Evolutionary conservation across 2,113 vertebrate genomes (phyloP), one percentile per base, ranked within the genome.

Genomic region (Poeciliopsis occidentalis): DNA sequence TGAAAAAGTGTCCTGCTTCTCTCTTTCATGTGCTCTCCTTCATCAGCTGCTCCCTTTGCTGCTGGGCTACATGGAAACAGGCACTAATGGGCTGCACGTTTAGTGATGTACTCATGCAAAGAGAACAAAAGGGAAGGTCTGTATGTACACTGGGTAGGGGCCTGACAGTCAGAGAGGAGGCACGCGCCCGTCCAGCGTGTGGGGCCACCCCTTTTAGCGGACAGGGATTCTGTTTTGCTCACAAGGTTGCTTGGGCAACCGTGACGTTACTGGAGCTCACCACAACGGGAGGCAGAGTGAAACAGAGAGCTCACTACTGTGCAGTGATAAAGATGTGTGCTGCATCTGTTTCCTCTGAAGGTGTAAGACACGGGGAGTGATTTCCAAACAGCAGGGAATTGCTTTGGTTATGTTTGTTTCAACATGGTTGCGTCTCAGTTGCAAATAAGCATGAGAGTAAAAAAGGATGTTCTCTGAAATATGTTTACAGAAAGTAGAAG

Each of bases 171-270:
- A 57, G 27, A 47, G 30, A 51, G 17, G 60, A 51, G 70, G 68
- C 87, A 86, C 70, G 69, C 90, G 89, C 74, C 84, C 60, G 64
- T 86, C 84, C 78, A 75, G 83, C 57, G 68, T 71, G 47, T 68
- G 75, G 91, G 88, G 83, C 91, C 89, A 89, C 88, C 92, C 88
- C 83, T 86, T 85, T 60, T 80, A 65, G 71, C 75, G 71, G 82
- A 92, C 88, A 92, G 93, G 92, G 91, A 94, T 88, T 95, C 94
- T 94, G 94, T 94, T 94, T 91, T 92, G 89, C 91, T 92, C 85
- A 31, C 6, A 3, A 51, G 78, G 94, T 94, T 94, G 89, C 94
- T 26, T 83, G 68, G 69, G 94, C 88, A 93, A 95, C 93, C 32
- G n/a, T 93, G 92, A 93, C 88, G 85, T 94, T 92, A 93, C 78